Evolutionary conservation across 2,797 vertebrate species (phyloP), one percentile per base, ranked within the genome.

Genomic region (Loris lydekkerianus): DNA sequence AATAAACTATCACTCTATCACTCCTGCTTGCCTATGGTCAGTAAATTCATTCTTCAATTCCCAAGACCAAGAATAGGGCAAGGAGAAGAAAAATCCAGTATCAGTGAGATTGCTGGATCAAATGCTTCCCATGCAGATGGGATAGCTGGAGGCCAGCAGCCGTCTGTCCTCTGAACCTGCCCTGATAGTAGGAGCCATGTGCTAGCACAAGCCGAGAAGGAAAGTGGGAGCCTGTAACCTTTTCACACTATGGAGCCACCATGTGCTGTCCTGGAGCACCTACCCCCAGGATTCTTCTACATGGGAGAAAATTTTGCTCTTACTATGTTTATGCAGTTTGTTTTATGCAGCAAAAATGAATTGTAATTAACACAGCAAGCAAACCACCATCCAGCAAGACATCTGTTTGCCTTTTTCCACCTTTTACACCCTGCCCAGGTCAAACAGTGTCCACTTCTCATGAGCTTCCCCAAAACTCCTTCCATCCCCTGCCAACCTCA

Each of bases 121-220:
- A 53, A 53, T 53, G 27, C 56, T 85, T 43, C 70, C 31, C 29
- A 20, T 7, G 2, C 21, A 78, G 43, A 60, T 1, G 3, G 2
- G 56, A 31, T 0, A 27, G 43, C 80, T 43, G 31, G 49, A 34
- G 23, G 0, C 25, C 0, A 0, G 34, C 43, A 60, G 18, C 31
- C 86, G 58, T 1, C 31, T 15, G 11, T 0, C 2, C 29, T 8
- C 2, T 1, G 49, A 70, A 9, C n/a, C 7, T 29, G 31, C 0
- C 14, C 37, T 23, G 49, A 9, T 27, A 34, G 58, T 0, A 4
- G 69, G 85, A 70, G 61, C 25, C 27, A 23, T 2, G 23, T 31
- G 14, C 10, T 6, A 10, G 20, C 4, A 0, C 3, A 37, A 40
- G 49, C 49, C 14, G 49, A 53, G 49, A 53, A 53, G 49, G 49